A percentile compares a stretch with the other conserved stretches of the same genome.
phyloP scores from a whole-genome alignment of 2,888 invertebrate genomes.

The Tethea ocularis region DNA sequence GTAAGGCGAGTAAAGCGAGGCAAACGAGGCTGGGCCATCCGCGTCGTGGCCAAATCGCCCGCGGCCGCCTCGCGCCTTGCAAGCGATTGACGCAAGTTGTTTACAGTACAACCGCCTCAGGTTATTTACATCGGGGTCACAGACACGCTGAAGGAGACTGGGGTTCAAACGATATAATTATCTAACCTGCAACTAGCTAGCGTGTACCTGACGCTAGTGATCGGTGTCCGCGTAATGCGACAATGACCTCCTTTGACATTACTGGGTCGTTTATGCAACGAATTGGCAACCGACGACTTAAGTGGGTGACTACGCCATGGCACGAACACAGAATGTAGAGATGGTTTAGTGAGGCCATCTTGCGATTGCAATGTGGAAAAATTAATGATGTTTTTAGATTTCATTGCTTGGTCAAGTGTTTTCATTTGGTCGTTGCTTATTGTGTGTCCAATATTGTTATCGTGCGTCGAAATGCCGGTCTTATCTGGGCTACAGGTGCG shows the following conservation, averaged over 20 bases:
- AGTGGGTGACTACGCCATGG: constrained; percentile 70
- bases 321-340: constrained; percentile 56
- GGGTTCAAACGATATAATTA: constrained; percentile 77
- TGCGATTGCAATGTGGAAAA: constrained; percentile 38
- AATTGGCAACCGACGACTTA: constrained; percentile 63
- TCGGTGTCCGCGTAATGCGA: constrained; percentile 61
- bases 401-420: constrained; percentile 40
- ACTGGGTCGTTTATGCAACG: constrained; percentile 80
- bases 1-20: constrained; percentile 36
- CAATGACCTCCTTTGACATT: constrained; percentile 79
- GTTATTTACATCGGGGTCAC: constrained; percentile 84
- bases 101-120: constrained; percentile 77
- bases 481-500: constrained; percentile 64
- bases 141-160: constrained; percentile 79
- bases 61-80: constrained; percentile 32
- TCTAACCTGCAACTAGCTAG: constrained; percentile 63
- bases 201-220: constrained; percentile 34
- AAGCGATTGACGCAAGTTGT: constrained; percentile 80
- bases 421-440: constrained; percentile 34
- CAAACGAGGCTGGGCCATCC: constrained; percentile 20
- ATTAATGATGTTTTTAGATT: constrained; percentile 30
- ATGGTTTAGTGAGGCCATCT: constrained; percentile 66
- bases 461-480: constrained; percentile 48
- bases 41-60: constrained; percentile 45
- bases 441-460: constrained; percentile 53